Base-by-base conservation (phyloP, 1,140 invertebrate species). In the Scaptomyza graminum region DNA sequence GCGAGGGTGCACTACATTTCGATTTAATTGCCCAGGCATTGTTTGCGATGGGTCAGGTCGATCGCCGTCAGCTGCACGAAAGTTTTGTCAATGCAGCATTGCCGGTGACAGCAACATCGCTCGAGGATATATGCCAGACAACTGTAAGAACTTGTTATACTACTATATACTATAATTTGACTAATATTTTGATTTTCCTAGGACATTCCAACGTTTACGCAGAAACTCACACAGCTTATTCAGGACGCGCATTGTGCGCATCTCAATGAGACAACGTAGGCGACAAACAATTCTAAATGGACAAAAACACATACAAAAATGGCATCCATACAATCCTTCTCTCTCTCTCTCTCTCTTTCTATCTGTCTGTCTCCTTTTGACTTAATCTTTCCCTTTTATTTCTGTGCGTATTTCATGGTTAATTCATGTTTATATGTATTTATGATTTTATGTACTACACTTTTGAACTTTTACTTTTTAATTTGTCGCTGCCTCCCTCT, bases 141-240 rank as follows among this genome's bases (percentile, higher is more conserved):
- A 91, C 79, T 76, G 91, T 92, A 65, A 79, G 89, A 77, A 8
- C 11, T 22, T 41, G 5, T 11, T 22, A 11, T 13, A n/a, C n/a
- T n/a, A n/a, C n/a, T n/a, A 6, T 39, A 31, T 2, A n/a, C n/a
- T 65, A 34, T 12, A 37, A 11, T 2, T n/a, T 50, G 25, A n/a
- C 18, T 15, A 54, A 54, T 56, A 41, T 60, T 25, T 37, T 56
- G 18, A 3, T 22, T 63, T 6, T 55, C n/a, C n/a, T 16, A 92
- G 91, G 91, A 92, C 90, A 90, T 92, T 82, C 91, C 91, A 85
- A 92, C 91, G 75, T 92, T 92, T 89, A 89, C 91, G 69, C 83
- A 90, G 74, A 91, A 90, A 76, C 76, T 92, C 67, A 80, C 90
- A 55, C 91, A 91, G 75, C 71, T 92, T 25, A 87, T 91, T 68